Evolutionary conservation across 2,888 invertebrate species (phyloP).

Genomic region (Hipparchia sbordonii): DNA sequence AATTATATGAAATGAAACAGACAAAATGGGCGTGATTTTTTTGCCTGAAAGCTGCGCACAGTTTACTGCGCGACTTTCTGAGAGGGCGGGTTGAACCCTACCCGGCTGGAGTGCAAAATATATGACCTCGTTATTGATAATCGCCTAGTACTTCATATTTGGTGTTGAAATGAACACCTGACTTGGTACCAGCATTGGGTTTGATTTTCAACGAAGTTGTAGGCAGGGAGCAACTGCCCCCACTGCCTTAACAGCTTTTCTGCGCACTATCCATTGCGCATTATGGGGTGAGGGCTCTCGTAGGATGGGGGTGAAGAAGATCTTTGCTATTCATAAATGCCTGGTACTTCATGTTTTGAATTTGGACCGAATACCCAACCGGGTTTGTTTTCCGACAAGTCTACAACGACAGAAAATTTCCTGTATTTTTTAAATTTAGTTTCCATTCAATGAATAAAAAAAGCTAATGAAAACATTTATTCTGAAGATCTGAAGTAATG

Average conservation of each 20-base stretch:
- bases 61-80: slow-evolving; percentile 4
- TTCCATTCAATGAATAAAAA: too few species aligned
- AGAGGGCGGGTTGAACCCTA: background rate
- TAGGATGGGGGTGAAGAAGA: background rate
- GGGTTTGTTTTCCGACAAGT: background rate
- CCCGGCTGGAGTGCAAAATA: background rate
- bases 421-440: too few species aligned
- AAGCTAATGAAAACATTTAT: too few species aligned
- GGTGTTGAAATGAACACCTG: slow-evolving; percentile 6
- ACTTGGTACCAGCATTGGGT: background rate
- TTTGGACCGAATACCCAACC: slow-evolving; percentile 2
- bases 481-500: too few species aligned
- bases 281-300: background rate
- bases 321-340: slow-evolving; percentile 7
- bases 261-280: slow-evolving; percentile 4
- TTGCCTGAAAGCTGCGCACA: background rate
- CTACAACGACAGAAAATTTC: background rate
- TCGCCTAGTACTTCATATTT: slow-evolving; percentile 8
- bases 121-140: background rate
- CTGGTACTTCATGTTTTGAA: slow-evolving; percentile 17
- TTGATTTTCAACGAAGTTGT: background rate
- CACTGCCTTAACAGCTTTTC: background rate
- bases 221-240: background rate
- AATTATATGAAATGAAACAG: too few species aligned
- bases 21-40: background rate